phyloP scores from a whole-genome alignment of 2,113 vertebrate genomes.

The Lagopus muta region DNA sequence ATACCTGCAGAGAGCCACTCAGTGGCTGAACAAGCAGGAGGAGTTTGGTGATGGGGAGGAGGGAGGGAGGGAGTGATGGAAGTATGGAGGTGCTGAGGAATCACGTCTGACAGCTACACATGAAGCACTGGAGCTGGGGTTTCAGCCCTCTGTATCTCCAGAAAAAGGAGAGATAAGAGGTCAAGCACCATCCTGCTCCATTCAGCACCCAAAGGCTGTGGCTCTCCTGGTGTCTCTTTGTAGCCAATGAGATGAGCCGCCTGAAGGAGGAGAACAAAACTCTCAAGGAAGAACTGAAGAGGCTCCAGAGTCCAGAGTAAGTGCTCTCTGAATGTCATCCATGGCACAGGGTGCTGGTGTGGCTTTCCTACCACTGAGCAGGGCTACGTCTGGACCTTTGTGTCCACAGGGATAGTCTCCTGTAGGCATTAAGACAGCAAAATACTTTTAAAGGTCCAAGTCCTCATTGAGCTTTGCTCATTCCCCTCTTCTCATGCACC shows the following conservation, averaged over 20 bases:
- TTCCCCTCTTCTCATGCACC: neutral
- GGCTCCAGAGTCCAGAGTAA: slow-evolving; percentile 69
- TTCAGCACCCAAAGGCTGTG: neutral
- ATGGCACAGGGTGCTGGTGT: neutral
- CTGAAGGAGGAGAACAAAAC: slow-evolving; percentile 79
- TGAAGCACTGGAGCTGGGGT: neutral
- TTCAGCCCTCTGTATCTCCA: neutral
- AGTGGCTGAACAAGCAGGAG: fast-evolving
- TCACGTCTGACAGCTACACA: neutral
- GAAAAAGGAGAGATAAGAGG: neutral
- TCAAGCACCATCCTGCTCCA: neutral
- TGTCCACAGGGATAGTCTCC: neutral
- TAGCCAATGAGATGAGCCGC: slow-evolving; percentile 76
- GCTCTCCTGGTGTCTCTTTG: neutral
- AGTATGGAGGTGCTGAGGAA: neutral
- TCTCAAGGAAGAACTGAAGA: slow-evolving; percentile 78
- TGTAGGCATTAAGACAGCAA: neutral
- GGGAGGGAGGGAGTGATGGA: neutral
- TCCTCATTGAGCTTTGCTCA: neutral
- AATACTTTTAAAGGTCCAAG: neutral
- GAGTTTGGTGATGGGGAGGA: neutral
- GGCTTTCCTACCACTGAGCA: neutral
- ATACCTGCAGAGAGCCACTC: neutral
- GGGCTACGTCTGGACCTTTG: fast-evolving
- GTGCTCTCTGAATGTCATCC: neutral